Evolutionary conservation across 2,888 invertebrate species (phyloP), one percentile per base, ranked within the genome.

Genomic region (Brachypterus glaber): DNA sequence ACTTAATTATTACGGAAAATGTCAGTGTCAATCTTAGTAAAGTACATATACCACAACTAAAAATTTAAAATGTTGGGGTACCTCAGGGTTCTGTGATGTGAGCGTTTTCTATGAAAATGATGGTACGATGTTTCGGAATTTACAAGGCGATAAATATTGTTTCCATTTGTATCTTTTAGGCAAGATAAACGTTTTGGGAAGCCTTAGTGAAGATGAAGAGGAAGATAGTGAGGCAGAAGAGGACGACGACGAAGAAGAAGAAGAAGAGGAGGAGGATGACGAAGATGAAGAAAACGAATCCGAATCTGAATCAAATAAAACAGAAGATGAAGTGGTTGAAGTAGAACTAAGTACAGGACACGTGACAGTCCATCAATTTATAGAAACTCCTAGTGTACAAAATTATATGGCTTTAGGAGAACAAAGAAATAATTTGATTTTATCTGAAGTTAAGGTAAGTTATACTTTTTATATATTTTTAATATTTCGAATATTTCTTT

Each of bases 201-300:
- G 72, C 34, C 70, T 83, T 31, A 76, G 76, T 0, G 82, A 81
- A 7, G 74, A 75, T 49, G 68, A 69, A 33, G 66, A 67, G 7
- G 71, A 69, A 27, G 71, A 66, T 1, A 75, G 74, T 27, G 76
- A 73, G 4, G 77, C 78, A 1, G 74, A 73, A 12, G 73, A 74
- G 57, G 61, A 70, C 14, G 63, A 64, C 0, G 54, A 53, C 1
- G 53, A 57, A 2, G 53, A 55, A 16, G 55, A 55, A 33, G 53
- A 46, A 15, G 51, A 55, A 32, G 60, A 55, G 21, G 30, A 48
- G 34, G 47, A 51, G 7, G 53, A 53, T 4, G 45, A 51, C 14
- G 51, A 50, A 24, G 51, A 51, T 3, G 50, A 55, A 7, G 44
- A 46, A 27, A 30, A 56, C 13, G 53, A 53, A 3, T 59, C 59